Conservation (phyloP, 2,797 vertebrate species). For the Liparis tanakae region DNA sequence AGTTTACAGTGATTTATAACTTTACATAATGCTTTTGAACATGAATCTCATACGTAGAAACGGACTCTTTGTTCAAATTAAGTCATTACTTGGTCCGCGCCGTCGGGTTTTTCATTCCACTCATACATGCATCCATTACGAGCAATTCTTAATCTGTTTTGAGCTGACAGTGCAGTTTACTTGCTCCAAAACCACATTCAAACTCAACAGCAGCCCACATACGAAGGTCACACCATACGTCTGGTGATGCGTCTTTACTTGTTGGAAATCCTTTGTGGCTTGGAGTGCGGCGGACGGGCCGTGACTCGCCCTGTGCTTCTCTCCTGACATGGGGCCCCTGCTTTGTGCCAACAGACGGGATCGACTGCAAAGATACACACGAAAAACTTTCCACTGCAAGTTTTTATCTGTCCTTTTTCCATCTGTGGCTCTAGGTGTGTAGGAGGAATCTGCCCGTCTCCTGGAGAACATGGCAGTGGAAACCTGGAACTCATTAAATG, state of each 20-base stretch:
- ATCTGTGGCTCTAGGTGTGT: slow-evolving; percentile 35
- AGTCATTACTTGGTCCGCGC: slow-evolving; percentile 70
- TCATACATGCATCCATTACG: slow-evolving; percentile 9
- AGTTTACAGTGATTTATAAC: slow-evolving; percentile 54
- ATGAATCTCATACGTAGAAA: slow-evolving; percentile 51
- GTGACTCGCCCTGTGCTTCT: slow-evolving; percentile 44
- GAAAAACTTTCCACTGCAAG: slow-evolving; percentile 18
- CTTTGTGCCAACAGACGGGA: slow-evolving; percentile 39
- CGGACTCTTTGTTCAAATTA: slow-evolving; percentile 38
- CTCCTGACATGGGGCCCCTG: slow-evolving; percentile 21
- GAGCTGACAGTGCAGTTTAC: slow-evolving; percentile 13
- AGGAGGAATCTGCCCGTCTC: slow-evolving; percentile 37
- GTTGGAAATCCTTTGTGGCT: slow-evolving; percentile 58
- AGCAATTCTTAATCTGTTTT: slow-evolving; percentile 1
- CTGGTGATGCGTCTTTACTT: slow-evolving; percentile 60
- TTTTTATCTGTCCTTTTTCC: slow-evolving; percentile 26
- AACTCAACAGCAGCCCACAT: slow-evolving; percentile 7
- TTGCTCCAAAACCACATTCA: slow-evolving; percentile 33
- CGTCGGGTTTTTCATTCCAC: slow-evolving; percentile 30
- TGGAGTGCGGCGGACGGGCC: slow-evolving; percentile 42
- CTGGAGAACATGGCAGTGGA: slow-evolving; percentile 43
- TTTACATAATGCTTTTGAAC: slow-evolving; percentile 60
- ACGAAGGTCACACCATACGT: slow-evolving; percentile 23
- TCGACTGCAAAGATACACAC: slow-evolving; percentile 10
- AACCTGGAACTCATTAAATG: slow-evolving; percentile 37